Evolutionary conservation across 2,113 vertebrate genomes (phyloP).

Genomic region (Lamprologus ornatipinnis): DNA sequence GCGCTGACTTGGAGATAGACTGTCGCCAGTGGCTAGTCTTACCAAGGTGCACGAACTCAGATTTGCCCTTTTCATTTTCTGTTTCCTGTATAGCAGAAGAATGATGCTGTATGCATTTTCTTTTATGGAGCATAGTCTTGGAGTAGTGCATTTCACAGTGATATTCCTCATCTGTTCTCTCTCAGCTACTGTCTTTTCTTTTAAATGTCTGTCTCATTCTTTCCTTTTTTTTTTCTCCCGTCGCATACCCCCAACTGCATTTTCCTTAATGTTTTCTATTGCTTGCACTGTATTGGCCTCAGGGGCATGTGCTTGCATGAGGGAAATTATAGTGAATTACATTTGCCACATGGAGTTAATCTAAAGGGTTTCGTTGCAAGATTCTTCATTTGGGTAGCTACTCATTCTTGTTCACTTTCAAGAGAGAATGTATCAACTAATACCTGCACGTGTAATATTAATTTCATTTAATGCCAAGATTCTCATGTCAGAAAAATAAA

Average conservation of each 20-base stretch:
- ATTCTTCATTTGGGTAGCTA: neutral
- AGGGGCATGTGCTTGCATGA: neutral
- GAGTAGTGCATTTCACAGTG: neutral
- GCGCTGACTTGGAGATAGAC: conserved; percentile 53
- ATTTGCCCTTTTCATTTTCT: conserved; percentile 70
- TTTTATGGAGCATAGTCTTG: conserved; percentile 17
- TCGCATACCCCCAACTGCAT: neutral
- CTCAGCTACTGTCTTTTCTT: neutral
- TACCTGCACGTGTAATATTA: neutral
- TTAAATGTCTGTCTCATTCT: neutral
- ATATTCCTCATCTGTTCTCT: neutral
- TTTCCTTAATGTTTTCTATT: neutral
- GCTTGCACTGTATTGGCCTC: neutral
- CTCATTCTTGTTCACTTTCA: neutral
- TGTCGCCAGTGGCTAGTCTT: conserved; percentile 65
- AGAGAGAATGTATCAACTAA: neutral
- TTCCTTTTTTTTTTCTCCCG: neutral
- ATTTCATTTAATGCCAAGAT: neutral
- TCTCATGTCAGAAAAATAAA: neutral
- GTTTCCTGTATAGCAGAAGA: conserved; percentile 45
- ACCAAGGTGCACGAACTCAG: conserved; percentile 59
- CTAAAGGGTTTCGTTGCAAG: neutral
- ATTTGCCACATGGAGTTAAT: neutral
- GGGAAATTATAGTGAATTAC: neutral
- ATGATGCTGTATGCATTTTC: conserved; percentile 55